Evolutionary conservation across 2,113 vertebrate genomes (phyloP).

Genomic region (Bombycilla garrulus): DNA sequence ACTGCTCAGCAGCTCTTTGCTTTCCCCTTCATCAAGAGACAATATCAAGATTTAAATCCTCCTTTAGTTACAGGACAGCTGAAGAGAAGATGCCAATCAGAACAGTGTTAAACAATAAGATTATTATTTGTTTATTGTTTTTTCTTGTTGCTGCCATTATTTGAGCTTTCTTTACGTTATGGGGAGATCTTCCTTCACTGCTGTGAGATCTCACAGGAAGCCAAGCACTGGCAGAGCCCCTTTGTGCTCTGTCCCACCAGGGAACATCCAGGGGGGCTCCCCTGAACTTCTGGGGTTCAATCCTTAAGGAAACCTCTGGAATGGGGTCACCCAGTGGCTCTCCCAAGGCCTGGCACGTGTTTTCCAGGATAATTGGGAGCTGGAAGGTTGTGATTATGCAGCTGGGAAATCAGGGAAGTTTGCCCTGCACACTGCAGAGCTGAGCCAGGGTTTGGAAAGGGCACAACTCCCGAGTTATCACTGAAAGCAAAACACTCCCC

Average conservation of each 20-base stretch:
- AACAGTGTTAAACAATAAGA: neutral
- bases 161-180: neutral
- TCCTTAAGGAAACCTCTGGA: neutral
- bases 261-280: neutral
- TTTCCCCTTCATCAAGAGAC: neutral
- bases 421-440: neutral
- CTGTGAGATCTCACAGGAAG: neutral
- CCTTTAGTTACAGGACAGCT: neutral
- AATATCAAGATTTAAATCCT: neutral
- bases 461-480: neutral
- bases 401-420: neutral
- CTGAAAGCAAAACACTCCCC: neutral
- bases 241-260: neutral
- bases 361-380: constrained; percentile 34
- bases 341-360: neutral
- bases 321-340: constrained; percentile 25
- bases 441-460: neutral
- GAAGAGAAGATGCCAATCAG: neutral
- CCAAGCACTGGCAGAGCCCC: neutral
- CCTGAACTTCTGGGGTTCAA: neutral
- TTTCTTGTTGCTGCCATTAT: neutral
- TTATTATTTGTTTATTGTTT: too few relatives aligned
- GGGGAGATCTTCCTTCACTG: neutral
- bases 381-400: neutral
- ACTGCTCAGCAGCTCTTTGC: neutral